Percentiles rank a stretch among this genome's conserved stretches.
Conservation (phyloP, 2,113 vertebrate genomes). For the Dicaeum eximium region DNA sequence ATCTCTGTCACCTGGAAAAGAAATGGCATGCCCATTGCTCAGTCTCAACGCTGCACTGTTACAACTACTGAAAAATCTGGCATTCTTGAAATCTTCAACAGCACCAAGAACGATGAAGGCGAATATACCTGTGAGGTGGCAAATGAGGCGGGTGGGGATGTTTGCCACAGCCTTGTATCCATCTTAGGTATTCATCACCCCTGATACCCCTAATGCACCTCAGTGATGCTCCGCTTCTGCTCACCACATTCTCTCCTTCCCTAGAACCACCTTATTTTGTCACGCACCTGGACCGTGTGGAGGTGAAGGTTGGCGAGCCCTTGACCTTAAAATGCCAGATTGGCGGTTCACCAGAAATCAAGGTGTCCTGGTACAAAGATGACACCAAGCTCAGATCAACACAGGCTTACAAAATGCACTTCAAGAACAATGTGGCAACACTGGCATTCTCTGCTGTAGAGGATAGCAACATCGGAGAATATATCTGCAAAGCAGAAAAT, state of each 20-base stretch:
- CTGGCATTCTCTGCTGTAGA: conserved; percentile 86
- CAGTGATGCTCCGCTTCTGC: background rate
- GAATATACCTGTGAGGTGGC: conserved; percentile 87
- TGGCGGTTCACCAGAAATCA: conserved; percentile 92
- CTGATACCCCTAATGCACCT: background rate
- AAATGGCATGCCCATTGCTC: conserved; percentile 81
- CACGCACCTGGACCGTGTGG: conserved; percentile 85
- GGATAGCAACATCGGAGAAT: conserved; percentile 88
- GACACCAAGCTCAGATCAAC: conserved; percentile 93
- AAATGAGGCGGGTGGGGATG: conserved; percentile 89
- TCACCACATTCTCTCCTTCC: conserved; percentile 51
- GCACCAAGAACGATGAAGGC: conserved; percentile 84
- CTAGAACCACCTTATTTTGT: conserved; percentile 92
- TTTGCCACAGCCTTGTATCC: conserved; percentile 82
- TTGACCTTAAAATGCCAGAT: conserved; percentile 89
- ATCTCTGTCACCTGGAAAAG: conserved; percentile 91
- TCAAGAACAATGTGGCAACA: conserved; percentile 85
- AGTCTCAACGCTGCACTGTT: conserved; percentile 87
- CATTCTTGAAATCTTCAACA: conserved; percentile 90
- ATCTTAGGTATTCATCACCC: conserved; percentile 82
- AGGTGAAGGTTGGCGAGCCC: conserved; percentile 87
- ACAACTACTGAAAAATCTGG: conserved; percentile 92
- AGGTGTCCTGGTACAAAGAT: conserved; percentile 96
- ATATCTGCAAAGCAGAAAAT: conserved; percentile 94
- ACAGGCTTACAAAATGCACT: conserved; percentile 87